Evolutionary conservation across 2,888 invertebrate genomes (phyloP), one percentile per base, ranked within the genome.

Genomic region (Rhagonycha fulva): DNA sequence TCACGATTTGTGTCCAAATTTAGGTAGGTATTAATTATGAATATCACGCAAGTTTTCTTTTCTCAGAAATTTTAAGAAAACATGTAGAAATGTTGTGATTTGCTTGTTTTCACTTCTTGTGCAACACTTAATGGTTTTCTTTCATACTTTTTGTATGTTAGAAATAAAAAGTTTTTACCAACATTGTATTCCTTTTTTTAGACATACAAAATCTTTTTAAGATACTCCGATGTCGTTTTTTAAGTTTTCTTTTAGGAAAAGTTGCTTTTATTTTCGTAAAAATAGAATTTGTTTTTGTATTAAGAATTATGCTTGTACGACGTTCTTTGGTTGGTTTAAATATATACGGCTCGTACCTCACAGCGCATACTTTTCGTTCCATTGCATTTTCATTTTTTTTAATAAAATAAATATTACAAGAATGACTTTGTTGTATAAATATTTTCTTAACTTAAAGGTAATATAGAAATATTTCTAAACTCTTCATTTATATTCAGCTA

Each of bases 31-130:
- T 47, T 47, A 47, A 47, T 47, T 47, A 47, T 47, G 47, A 47
- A 47, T 47, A 47, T 47, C 47, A 47, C 47, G 47, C 47, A 66
- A 66, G 12, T 24, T 66, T 66, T 66, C 63, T 66, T 66, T 66
- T 66, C 63, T 66, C n/a, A 12, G 14, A 19, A 23, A 23, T 9
- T 66, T 66, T 24, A 24, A n/a, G 23, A 62, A 23, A 24, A 66
- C 63, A 66, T 24, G 63, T 66, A 66, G 63, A 24, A 63, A 19
- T 66, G 63, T 66, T 14, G 63, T 66, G 63, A 66, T 66, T 66
- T 66, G 63, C 63, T 66, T 66, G 63, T 66, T 66, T 66, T 66
- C 63, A 66, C 63, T 66, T 66, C 23, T 66, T 66, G 63, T 66
- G n/a, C 63, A 66, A 66, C 23, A 26, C 63, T 66, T 66, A 66